Conservation (phyloP, 2,113 vertebrate genomes). For the Semnornis frantzii region DNA sequence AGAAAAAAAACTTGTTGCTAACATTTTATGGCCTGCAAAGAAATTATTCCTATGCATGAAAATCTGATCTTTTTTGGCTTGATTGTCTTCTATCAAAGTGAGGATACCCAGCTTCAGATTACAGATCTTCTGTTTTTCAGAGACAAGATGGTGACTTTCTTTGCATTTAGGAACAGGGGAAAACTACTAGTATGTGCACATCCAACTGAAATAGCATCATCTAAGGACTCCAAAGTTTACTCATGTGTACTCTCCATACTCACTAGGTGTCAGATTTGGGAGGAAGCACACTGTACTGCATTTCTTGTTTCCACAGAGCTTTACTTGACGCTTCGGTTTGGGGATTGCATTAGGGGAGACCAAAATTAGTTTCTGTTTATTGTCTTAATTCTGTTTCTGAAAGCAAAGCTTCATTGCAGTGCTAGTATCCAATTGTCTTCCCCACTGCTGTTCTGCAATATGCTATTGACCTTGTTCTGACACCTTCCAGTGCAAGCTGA, state of each 20-base stretch:
- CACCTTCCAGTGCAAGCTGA: neutral
- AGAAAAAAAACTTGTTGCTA: neutral
- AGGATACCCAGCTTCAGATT: neutral
- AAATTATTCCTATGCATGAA: neutral
- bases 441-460: neutral
- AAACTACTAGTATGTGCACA: rapidly evolving
- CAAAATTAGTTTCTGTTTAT: neutral
- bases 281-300: neutral
- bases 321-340: neutral
- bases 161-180: neutral
- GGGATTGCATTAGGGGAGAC: too few relatives aligned
- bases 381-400: neutral
- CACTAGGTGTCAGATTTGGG: neutral
- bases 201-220: neutral
- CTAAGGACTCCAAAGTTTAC: neutral
- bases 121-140: neutral
- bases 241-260: neutral
- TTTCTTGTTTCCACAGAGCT: neutral
- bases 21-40: neutral
- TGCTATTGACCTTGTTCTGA: neutral
- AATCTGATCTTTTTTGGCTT: neutral
- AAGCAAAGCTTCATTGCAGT: neutral
- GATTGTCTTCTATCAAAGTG: neutral
- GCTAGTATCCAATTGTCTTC: neutral
- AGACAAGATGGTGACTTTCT: neutral